Evolutionary conservation across 2,797 vertebrate species (phyloP).

Genomic region (Acanthornis magna): DNA sequence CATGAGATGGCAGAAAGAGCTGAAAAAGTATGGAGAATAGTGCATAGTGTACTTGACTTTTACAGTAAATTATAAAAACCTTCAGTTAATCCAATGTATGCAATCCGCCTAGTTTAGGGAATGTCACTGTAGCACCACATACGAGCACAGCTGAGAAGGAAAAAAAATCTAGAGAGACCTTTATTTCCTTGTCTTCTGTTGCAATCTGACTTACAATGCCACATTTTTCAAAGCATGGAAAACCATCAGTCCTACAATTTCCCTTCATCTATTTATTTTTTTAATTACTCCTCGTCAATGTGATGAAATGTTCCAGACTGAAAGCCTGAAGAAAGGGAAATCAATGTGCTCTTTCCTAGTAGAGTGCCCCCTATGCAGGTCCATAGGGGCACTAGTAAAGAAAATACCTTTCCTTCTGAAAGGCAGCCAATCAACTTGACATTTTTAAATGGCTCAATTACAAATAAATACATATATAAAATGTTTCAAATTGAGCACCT

Average conservation of each 20-base stretch:
- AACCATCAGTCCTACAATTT: not conserved
- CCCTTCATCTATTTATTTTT: not conserved
- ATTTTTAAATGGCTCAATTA: not conserved
- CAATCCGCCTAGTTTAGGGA: not conserved
- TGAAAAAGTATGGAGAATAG: not conserved
- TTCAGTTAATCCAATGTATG: not conserved
- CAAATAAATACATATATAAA: not conserved
- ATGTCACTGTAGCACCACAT: not conserved
- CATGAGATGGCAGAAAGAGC: constrained; percentile 7
- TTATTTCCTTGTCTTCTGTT: not conserved
- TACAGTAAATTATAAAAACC: not conserved
- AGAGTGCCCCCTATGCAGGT: not conserved
- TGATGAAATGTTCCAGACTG: not conserved
- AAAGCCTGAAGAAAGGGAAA: constrained; percentile 6
- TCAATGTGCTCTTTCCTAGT: not conserved
- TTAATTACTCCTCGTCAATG: not conserved
- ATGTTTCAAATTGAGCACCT: not conserved
- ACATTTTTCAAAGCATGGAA: not conserved
- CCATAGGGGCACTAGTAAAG: not conserved
- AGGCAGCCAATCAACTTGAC: not conserved
- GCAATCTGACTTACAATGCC: not conserved
- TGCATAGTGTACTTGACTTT: not conserved
- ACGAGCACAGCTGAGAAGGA: not conserved
- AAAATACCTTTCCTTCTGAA: constrained; percentile 4
- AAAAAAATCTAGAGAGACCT: not conserved